A percentile compares a stretch with the other conserved stretches of the same genome.
These are phyloP conservation scores for Polydrusus tereticollis DNA, from an alignment of 2,888 invertebrate species.

Conservation along the genomic window DNA sequence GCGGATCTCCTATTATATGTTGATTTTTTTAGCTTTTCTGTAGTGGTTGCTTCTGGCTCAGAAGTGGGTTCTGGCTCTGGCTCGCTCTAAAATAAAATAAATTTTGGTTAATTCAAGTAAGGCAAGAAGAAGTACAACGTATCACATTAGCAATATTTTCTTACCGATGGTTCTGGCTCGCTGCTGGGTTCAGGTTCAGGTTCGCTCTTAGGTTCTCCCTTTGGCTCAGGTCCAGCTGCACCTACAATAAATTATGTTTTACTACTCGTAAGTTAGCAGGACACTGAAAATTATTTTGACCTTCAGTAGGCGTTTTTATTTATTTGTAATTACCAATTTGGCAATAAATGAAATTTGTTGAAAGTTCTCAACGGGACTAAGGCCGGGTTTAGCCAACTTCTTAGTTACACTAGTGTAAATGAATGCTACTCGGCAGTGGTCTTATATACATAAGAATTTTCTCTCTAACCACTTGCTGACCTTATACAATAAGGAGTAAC, in stretches of 20 bases:
- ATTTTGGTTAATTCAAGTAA: background rate
- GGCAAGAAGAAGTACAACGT: background rate
- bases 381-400: too few species aligned
- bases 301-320: too few species aligned
- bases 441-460: too few species aligned
- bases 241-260: slow-evolving; percentile 62
- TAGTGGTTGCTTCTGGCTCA: slow-evolving; percentile 61
- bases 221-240: slow-evolving; percentile 63
- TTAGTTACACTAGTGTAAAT: too few species aligned
- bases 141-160: background rate
- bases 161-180: slow-evolving; percentile 58
- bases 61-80: slow-evolving; percentile 61
- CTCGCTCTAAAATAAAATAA: slow-evolving; percentile 52
- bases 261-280: background rate
- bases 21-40: slow-evolving; percentile 60
- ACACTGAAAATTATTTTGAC: too few species aligned
- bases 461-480: too few species aligned
- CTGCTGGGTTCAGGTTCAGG: slow-evolving; percentile 60
- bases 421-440: too few species aligned
- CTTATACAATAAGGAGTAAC: too few species aligned
- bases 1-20: slow-evolving; percentile 63
- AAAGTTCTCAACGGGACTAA: too few species aligned
- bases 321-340: too few species aligned
- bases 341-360: too few species aligned
- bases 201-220: slow-evolving; percentile 65